Conservation (phyloP, 1,140 invertebrate species). For the Varroa destructor region DNA sequence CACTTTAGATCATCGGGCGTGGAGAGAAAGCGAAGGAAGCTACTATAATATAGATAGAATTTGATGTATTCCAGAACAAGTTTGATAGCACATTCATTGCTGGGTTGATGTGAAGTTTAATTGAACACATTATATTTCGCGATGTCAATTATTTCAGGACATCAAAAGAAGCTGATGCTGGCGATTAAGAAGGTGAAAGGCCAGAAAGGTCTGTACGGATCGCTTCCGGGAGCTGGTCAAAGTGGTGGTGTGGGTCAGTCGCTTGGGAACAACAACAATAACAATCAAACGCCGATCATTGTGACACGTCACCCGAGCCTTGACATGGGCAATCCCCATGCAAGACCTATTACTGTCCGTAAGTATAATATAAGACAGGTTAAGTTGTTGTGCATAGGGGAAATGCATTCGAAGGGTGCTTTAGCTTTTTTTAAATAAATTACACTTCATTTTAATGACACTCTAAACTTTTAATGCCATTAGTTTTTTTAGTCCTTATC, state of each 20-base stretch:
- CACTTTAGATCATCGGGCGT: too few relatives aligned
- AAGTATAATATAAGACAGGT: background rate
- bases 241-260: constrained; percentile 39
- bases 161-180: constrained; percentile 94
- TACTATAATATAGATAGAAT: too few relatives aligned
- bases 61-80: too few relatives aligned
- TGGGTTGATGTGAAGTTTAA: too few relatives aligned
- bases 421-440: too few relatives aligned
- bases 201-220: constrained; percentile 43
- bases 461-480: too few relatives aligned
- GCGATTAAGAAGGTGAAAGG: constrained; percentile 94
- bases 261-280: constrained; percentile 30
- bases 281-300: constrained; percentile 34
- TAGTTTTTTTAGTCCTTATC: too few relatives aligned
- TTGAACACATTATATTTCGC: too few relatives aligned
- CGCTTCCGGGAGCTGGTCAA: constrained; percentile 58
- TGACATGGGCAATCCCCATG: constrained; percentile 32
- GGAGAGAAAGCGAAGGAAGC: too few relatives aligned
- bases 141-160: constrained; percentile 59
- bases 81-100: too few relatives aligned
- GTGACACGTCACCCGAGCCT: constrained; percentile 33
- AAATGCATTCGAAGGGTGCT: background rate
- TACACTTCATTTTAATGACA: too few relatives aligned
- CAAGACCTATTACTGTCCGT: constrained; percentile 37
- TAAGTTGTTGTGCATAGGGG: constrained; percentile 20